Percentiles rank a stretch among this genome's conserved stretches.
These are phyloP conservation scores for Hypotaenidia philippensis DNA, from an alignment of 2,797 vertebrate genomes.

Conservation along the genomic window DNA sequence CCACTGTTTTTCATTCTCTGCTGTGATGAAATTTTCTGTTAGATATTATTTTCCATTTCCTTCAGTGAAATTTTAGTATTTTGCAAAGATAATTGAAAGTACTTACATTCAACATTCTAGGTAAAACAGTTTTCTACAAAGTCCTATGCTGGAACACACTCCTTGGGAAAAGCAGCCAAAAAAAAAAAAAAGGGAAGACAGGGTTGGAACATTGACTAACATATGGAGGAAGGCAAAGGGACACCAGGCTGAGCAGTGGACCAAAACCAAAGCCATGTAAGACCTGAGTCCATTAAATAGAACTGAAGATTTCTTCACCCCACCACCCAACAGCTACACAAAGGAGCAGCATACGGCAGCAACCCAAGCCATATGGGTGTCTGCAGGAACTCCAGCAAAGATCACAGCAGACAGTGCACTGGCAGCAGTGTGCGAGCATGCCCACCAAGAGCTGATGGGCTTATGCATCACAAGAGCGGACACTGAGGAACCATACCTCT, in stretches of 20 bases:
- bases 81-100: not conserved
- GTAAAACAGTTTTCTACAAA: not conserved
- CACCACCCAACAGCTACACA: not conserved
- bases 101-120: not conserved
- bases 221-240: not conserved
- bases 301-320: not conserved
- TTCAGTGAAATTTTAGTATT: not conserved
- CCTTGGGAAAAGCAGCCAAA: not conserved
- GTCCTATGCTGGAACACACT: not conserved
- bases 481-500: not conserved
- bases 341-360: not conserved
- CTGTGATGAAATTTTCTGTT: not conserved
- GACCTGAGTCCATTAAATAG: not conserved
- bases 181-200: not conserved
- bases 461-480: not conserved
- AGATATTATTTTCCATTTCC: not conserved
- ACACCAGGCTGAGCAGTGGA: not conserved
- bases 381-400: conserved; percentile 4
- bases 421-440: accelerated
- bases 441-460: not conserved
- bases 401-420: not conserved
- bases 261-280: not conserved
- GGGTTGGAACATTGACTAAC: not conserved
- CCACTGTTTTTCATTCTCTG: not conserved
- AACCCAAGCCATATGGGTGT: not conserved